phyloP scores from a whole-genome alignment of 2,888 invertebrate species.

The Hirtodrosophila alboralis region DNA sequence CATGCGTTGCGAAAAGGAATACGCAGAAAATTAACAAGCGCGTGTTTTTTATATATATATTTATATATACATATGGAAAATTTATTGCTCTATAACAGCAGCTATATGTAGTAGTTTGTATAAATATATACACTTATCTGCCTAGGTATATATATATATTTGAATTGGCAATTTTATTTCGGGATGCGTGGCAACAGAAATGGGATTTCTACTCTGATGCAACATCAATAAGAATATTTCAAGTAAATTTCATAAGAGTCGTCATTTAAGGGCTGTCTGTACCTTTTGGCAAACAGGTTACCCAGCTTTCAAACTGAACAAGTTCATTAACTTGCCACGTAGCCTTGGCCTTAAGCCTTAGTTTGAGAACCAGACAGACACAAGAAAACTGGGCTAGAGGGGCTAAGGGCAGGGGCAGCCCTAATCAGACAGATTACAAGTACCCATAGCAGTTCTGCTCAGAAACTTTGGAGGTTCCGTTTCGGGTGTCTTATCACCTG shows the following conservation, averaged over 20 bases:
- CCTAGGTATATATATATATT: not conserved
- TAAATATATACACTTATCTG: not conserved
- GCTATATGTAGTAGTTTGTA: not conserved
- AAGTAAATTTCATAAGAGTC: conserved; percentile 2
- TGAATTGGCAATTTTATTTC: conserved; percentile 41
- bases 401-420: conserved; percentile 29
- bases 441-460: not conserved
- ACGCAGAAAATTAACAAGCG: conserved; percentile 51
- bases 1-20: conserved; percentile 34
- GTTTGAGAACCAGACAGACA: conserved; percentile 19
- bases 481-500: conserved; percentile 40
- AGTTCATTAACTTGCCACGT: conserved; percentile 53
- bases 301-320: conserved; percentile 6
- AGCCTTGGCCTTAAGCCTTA: conserved; percentile 45
- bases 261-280: conserved; percentile 7
- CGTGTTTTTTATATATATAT: conserved; percentile 49
- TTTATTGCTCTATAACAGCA: conserved; percentile 16
- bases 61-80: conserved; percentile 22
- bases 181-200: conserved; percentile 40
- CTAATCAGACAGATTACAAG: conserved; percentile 29
- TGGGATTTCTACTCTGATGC: conserved; percentile 21
- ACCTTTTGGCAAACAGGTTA: conserved; percentile 18
- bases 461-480: too few species aligned
- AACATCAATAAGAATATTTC: conserved; percentile 8
- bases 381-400: conserved; percentile 8